Base-by-base conservation (phyloP, 2,888 invertebrate genomes). In the Neoascia interrupta region DNA sequence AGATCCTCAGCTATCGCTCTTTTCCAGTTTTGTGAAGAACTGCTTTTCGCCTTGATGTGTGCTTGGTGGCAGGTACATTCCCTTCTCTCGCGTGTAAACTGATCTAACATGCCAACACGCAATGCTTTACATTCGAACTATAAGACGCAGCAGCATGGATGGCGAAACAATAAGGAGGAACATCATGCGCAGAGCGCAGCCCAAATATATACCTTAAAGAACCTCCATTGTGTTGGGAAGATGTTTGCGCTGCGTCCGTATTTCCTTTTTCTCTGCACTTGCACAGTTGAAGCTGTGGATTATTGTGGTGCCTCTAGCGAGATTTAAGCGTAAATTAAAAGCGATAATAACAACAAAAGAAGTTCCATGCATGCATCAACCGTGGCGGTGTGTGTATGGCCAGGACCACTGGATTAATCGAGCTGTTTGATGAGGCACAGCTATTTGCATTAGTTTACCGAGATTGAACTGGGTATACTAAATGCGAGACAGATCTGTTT, bases 311-410 rank as follows among this genome's bases (percentile, higher is more conserved):
- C 69, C 69, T 74, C 68, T 69, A 60, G 39, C 60, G 47, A 74
- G 60, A 69, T 74, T 74, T 61, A 74, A 74, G 74, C 74, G 74
- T 74, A 74, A 74, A 74, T 74, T 74, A 69, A 74, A 74, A 60
- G 68, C 68, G 74, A 74, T 74, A 74, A 74, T 68, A 74, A 72
- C 74, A 74, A 74, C 69, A 68, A 74, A 61, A 73, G 51, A 51
- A 68, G 60, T 60, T 39, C n/a, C 60, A 61, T 68, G 60, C 43
- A 66, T 60, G 53, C 64, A 37, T 16, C n/a, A n/a, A n/a, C n/a
- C n/a, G n/a, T n/a, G n/a, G n/a, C n/a, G n/a, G n/a, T n/a, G n/a
- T n/a, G n/a, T n/a, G n/a, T n/a, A n/a, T n/a, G n/a, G n/a, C n/a
- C n/a, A n/a, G n/a, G n/a, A n/a, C n/a, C n/a, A n/a, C n/a, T n/a